These are phyloP conservation scores for Hofmannophila pseudospretella DNA, from an alignment of 2,888 invertebrate genomes.

Conservation along the genomic window DNA sequence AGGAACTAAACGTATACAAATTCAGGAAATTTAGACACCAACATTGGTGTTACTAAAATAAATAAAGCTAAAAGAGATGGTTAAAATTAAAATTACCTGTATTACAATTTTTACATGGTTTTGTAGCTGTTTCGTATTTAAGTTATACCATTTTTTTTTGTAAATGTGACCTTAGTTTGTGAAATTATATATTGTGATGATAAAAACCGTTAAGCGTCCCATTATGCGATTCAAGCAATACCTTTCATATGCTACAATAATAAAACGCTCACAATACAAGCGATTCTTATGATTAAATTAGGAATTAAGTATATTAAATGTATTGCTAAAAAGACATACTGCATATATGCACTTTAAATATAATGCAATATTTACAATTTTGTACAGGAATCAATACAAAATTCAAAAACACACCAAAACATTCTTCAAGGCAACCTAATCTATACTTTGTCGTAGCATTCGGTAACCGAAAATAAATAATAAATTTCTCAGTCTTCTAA, in stretches of 20 bases:
- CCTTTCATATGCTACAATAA: slow-evolving; percentile 14
- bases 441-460: slow-evolving; percentile 17
- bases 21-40: too few species aligned
- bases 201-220: slow-evolving; percentile 24
- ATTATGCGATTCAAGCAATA: slow-evolving; percentile 34
- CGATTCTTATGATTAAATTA: slow-evolving; percentile 23
- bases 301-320: slow-evolving; percentile 16
- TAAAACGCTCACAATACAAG: slow-evolving; percentile 19
- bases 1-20: not conserved
- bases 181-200: slow-evolving; percentile 30
- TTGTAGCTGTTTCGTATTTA: too few species aligned
- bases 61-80: not conserved
- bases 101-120: not conserved
- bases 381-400: slow-evolving; percentile 28
- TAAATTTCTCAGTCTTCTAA: slow-evolving; percentile 72
- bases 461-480: slow-evolving; percentile 29
- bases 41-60: not conserved
- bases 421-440: too few species aligned
- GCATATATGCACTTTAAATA: slow-evolving; percentile 28
- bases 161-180: slow-evolving; percentile 30
- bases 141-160: too few species aligned
- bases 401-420: slow-evolving; percentile 15
- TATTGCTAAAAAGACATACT: slow-evolving; percentile 30
- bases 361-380: slow-evolving; percentile 30
- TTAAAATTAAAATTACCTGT: too few species aligned